These are phyloP conservation scores for Dipodomys ordii DNA, from an alignment of 2,113 vertebrate genomes.

Conservation along the genomic window DNA sequence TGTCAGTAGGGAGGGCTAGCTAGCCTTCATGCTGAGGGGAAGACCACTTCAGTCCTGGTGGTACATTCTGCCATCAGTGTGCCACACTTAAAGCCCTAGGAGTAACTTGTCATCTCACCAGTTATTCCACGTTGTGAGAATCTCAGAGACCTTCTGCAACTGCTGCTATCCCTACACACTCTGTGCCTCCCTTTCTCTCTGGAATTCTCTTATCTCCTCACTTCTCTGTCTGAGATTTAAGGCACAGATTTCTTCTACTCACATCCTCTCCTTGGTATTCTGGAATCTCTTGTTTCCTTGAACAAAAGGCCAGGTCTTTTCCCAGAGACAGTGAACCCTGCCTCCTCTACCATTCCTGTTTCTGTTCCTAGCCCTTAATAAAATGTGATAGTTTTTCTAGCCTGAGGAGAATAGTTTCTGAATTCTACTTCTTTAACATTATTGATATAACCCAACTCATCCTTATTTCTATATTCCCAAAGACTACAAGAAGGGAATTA, in stretches of 20 bases:
- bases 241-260: neutral
- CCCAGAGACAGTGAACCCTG: neutral
- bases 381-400: neutral
- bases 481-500: neutral
- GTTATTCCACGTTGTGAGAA: neutral
- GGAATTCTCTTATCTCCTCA: neutral
- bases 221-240: neutral
- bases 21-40: neutral
- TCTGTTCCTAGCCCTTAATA: neutral
- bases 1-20: accelerated
- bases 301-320: neutral
- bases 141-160: neutral
- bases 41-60: neutral
- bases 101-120: neutral
- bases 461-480: neutral
- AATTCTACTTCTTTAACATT: neutral
- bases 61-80: neutral
- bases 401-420: neutral
- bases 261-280: accelerated
- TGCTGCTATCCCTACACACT: accelerated
- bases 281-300: too few relatives aligned
- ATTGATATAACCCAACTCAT: neutral
- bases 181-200: neutral
- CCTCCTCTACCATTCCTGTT: neutral
- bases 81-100: neutral